phyloP scores from a whole-genome alignment of 1,140 invertebrate genomes.

The Stegodyphus mimosarum region DNA sequence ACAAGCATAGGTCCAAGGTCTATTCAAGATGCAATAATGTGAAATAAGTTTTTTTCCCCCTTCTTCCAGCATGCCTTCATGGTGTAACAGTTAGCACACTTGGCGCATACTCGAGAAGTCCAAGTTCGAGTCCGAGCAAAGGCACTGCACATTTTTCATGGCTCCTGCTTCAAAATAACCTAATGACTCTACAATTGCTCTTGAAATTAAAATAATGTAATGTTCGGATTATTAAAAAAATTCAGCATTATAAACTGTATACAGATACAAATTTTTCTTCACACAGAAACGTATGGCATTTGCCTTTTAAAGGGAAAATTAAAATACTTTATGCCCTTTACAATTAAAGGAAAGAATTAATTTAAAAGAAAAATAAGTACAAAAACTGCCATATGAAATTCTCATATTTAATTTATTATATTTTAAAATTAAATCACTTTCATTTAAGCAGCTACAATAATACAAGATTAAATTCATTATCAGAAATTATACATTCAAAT shows the following conservation, averaged over 20 bases:
- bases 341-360: neutral
- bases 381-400: neutral
- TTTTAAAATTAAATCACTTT: neutral
- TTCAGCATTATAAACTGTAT: neutral
- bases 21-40: too few species aligned
- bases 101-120: too few species aligned
- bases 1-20: too few species aligned
- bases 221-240: neutral
- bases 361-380: neutral
- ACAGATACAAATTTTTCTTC: neutral
- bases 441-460: neutral
- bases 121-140: too few species aligned
- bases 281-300: neutral
- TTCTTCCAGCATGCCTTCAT: too few species aligned
- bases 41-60: too few species aligned
- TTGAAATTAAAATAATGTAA: neutral
- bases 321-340: neutral
- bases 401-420: neutral
- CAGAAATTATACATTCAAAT: neutral
- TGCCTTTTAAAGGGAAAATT: neutral
- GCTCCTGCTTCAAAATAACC: too few species aligned
- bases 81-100: too few species aligned
- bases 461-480: neutral
- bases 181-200: too few species aligned
- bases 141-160: too few species aligned